phyloP scores from a whole-genome alignment of 2,113 vertebrate genomes.

The Ctenodactylus gundi region DNA sequence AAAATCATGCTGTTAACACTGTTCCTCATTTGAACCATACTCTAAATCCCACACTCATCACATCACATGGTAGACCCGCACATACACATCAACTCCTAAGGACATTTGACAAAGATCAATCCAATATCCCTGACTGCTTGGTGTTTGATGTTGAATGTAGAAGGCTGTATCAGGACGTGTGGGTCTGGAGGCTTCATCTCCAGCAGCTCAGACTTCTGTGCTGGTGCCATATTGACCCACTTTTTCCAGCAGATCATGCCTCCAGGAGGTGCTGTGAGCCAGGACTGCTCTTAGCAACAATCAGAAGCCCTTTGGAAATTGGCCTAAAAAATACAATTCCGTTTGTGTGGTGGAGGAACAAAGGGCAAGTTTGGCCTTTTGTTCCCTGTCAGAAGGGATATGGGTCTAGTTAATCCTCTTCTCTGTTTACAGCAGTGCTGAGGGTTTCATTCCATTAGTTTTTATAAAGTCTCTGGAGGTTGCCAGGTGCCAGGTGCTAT shows the following conservation, averaged over 20 bases:
- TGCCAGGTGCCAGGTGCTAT: conserved; percentile 65
- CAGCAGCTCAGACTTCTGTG: neutral
- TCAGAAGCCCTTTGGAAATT: conserved; percentile 30
- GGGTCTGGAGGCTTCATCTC: neutral
- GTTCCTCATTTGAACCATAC: neutral
- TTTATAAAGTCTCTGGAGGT: conserved; percentile 60
- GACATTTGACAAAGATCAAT: neutral
- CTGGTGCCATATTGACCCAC: neutral
- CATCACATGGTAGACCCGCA: neutral
- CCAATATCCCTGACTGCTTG: neutral
- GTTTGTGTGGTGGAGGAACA: neutral
- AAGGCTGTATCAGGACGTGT: neutral
- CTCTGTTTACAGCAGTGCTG: conserved; percentile 40
- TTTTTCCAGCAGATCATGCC: conserved; percentile 20
- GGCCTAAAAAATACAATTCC: neutral
- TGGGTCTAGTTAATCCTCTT: conserved; percentile 1
- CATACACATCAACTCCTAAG: neutral
- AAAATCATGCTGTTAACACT: neutral
- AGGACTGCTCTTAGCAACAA: neutral
- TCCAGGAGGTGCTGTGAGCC: conserved; percentile 1
- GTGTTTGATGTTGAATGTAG: neutral
- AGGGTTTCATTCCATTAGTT: conserved; percentile 60
- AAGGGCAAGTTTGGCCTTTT: neutral
- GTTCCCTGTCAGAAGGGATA: neutral
- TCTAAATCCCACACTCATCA: neutral